Evolutionary conservation across 2,888 invertebrate species (phyloP), one percentile per base, ranked within the genome.

Genomic region (Cryptophagus acutangulus): DNA sequence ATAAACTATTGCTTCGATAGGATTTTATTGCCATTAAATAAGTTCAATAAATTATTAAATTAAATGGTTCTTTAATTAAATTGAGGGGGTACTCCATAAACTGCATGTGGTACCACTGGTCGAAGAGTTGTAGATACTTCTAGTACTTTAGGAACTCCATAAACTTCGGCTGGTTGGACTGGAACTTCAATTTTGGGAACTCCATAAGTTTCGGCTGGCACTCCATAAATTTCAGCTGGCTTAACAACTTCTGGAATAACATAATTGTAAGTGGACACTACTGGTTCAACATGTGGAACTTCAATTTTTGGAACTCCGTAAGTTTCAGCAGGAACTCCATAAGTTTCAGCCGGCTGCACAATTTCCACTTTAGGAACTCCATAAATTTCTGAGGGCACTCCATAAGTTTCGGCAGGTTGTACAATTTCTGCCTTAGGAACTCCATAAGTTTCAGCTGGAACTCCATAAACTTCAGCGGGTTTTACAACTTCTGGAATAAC

Each of bases 151-250:
- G 31, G 31, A 10, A 13, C 5, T 28, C 24, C 24, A 20, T 20
- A 20, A 20, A 20, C 24, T 20, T 20, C 24, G 6, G n/a, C 24
- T 6, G 24, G 24, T n/a, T 31, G 3, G 3, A 8, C 31, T 10
- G 16, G 4, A 5, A 12, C 16, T 15, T 8, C n/a, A 5, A 12
- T 16, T 3, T 3, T 12, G 8, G 31, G 31, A 5, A 31, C 9
- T 10, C 15, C 12, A 12, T 31, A 31, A 15, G 13, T 16, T 15
- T 31, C 31, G 3, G 15, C 31, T 15, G 31, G 31, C 5, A 12
- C n/a, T 5, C 31, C 31, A 16, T 31, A 31, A 16, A 31, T 16
- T 15, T 8, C n/a, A 15, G 31, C 31, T 31, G 31, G 31, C 3
- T 8, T 6, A n/a, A 20, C 24, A n/a, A 20, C 16, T 3, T 3